Base-by-base conservation (phyloP, 2,797 vertebrate species). In the Botia almorhae region DNA sequence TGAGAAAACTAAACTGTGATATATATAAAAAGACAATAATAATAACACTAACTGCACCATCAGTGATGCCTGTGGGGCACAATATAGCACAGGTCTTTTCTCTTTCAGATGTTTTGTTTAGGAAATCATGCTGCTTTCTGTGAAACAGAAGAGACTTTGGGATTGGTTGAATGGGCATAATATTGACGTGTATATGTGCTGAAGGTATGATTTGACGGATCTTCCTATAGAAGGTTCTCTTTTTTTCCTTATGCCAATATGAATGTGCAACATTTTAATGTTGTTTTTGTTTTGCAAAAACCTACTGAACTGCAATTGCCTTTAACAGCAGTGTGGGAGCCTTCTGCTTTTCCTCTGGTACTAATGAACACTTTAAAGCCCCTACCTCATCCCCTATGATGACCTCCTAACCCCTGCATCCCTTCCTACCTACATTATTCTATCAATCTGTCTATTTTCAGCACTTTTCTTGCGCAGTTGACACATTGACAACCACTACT, bases 261-360 rank as follows among this genome's bases (percentile, higher is more conserved):
- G 91, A 94, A 93, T 93, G 92, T 93, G 85, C 90, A 87, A 87
- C 84, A 85, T 87, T 80, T 87, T 86, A 83, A 76, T 87, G 46
- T 85, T 65, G 67, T 67, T 85, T 17, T 19, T 56, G 14, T 17
- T 2, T 48, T 33, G 43, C 36, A 39, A 39, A 39, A 39, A 7
- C 36, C 36, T 56, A 65, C 71, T 76, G 17, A 78, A 83, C 72
- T 84, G 81, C 80, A 82, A 85, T 85, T 74, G 83, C 85, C 85
- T 86, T 86, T 85, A 77, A 86, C 82, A 90, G 87, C 88, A 58
- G 26, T 48, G 67, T 78, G 55, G 76, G 65, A 77, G 81, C 53
- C 36, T 70, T 86, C n/a, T 71, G 39, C 78, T 78, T 65, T 36
- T 61, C 43, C 55, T 83, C 69, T 73, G 65, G 68, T 73, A 71